These are phyloP conservation scores for Creontiades dilutus DNA, from an alignment of 2,888 invertebrate species.

Conservation along the genomic window DNA sequence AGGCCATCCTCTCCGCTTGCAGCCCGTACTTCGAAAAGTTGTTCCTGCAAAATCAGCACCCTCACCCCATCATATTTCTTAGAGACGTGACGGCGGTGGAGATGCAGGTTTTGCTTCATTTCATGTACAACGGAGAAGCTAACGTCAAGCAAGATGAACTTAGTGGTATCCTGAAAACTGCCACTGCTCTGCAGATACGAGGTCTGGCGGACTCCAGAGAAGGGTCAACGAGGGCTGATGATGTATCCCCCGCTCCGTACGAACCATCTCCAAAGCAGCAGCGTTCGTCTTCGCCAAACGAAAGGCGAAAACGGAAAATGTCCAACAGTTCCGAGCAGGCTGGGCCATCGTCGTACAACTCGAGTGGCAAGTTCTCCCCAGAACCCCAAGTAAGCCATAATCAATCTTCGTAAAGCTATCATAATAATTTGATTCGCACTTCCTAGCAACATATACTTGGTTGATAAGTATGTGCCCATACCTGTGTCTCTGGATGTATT, in stretches of 20 bases:
- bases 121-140: constrained; percentile 96
- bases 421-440: no score
- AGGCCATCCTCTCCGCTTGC: constrained; percentile 95
- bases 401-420: background rate
- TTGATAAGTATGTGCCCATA: no score
- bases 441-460: no score
- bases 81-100: constrained; percentile 94
- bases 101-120: constrained; percentile 93
- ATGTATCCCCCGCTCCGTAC: constrained; percentile 70
- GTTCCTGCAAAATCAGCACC: constrained; percentile 91
- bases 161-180: constrained; percentile 94
- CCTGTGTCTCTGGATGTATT: no score
- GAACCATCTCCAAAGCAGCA: constrained; percentile 70
- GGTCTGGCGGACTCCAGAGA: constrained; percentile 87
- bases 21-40: constrained; percentile 96
- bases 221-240: constrained; percentile 76
- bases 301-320: constrained; percentile 84
- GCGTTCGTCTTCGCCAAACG: constrained; percentile 78
- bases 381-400: constrained; percentile 74
- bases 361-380: constrained; percentile 79
- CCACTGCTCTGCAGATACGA: constrained; percentile 93
- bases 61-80: constrained; percentile 94
- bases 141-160: constrained; percentile 95
- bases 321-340: constrained; percentile 80
- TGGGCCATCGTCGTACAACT: constrained; percentile 73